Conservation (phyloP, 2,888 invertebrate genomes). For the Oscheius sp. region DNA sequence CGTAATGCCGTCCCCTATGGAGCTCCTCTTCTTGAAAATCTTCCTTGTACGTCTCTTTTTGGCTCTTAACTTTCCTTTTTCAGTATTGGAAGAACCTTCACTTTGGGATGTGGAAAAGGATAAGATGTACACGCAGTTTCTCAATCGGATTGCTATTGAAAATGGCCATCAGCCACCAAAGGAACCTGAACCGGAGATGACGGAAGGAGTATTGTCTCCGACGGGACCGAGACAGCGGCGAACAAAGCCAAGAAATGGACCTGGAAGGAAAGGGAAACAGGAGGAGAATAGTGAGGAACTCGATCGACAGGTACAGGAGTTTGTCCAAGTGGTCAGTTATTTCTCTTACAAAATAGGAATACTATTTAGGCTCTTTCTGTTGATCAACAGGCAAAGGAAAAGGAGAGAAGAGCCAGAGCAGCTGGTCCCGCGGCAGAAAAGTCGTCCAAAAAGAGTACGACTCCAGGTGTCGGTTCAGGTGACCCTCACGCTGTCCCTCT, state of each 20-base stretch:
- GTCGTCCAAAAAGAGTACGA: neutral
- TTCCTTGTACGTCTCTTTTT: conserved; percentile 31
- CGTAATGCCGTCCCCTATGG: conserved; percentile 37
- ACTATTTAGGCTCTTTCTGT: conserved; percentile 41
- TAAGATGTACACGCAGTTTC: neutral
- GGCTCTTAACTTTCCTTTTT: too few relatives aligned
- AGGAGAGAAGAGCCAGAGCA: conserved; percentile 47
- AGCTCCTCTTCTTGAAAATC: conserved; percentile 30
- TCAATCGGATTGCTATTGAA: neutral
- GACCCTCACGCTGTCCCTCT: neutral
- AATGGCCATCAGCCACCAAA: conserved; percentile 18
- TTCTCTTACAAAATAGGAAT: neutral
- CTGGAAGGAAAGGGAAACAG: conserved; percentile 34
- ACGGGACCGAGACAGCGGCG: conserved; percentile 19
- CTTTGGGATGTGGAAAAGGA: neutral
- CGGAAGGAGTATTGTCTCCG: conserved; percentile 4
- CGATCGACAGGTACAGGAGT: conserved; percentile 49
- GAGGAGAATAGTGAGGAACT: conserved; percentile 47
- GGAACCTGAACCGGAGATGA: conserved; percentile 19
- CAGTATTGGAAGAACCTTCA: conserved; percentile 7
- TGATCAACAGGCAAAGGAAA: conserved; percentile 52
- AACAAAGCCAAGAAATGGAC: conserved; percentile 33
- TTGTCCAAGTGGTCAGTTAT: conserved; percentile 45
- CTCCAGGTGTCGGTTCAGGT: neutral
- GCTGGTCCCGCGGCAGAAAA: conserved; percentile 17